Evolutionary conservation across 2,888 invertebrate genomes (phyloP).

Genomic region (Tromatobia lineatoria): DNA sequence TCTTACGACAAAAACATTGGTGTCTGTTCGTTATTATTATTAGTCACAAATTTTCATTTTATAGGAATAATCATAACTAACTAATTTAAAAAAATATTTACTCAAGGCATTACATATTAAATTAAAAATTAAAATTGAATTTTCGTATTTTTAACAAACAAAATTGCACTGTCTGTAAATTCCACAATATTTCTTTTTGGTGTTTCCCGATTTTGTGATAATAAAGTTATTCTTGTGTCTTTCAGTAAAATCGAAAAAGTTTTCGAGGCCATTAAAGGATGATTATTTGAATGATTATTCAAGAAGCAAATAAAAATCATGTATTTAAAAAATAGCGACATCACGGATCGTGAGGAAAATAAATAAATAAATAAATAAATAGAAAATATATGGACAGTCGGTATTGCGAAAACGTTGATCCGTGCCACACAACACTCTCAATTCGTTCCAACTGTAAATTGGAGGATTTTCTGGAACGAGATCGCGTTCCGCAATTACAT

Average conservation of each 20-base stretch:
- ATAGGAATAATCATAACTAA: no score
- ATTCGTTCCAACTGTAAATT: slow-evolving; percentile 9
- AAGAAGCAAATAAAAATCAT: background rate
- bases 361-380: no score
- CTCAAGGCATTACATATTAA: no score
- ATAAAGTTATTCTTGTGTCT: no score
- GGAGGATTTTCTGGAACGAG: slow-evolving; percentile 26
- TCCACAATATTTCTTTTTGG: no score
- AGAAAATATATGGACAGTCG: background rate
- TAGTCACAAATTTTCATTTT: no score
- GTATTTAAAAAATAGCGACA: background rate
- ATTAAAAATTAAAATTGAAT: no score
- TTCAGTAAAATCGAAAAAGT: background rate
- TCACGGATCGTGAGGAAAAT: no score
- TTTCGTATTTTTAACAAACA: no score
- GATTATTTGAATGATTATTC: background rate
- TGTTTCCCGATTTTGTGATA: no score
- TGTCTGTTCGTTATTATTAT: background rate
- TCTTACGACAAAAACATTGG: background rate
- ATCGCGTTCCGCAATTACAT: slow-evolving; percentile 16
- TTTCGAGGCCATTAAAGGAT: background rate
- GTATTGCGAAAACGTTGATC: background rate
- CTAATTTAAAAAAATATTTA: no score
- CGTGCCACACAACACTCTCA: background rate
- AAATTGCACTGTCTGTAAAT: no score